phyloP scores from a whole-genome alignment of 2,888 invertebrate genomes.

The Flexamia atlantica region DNA sequence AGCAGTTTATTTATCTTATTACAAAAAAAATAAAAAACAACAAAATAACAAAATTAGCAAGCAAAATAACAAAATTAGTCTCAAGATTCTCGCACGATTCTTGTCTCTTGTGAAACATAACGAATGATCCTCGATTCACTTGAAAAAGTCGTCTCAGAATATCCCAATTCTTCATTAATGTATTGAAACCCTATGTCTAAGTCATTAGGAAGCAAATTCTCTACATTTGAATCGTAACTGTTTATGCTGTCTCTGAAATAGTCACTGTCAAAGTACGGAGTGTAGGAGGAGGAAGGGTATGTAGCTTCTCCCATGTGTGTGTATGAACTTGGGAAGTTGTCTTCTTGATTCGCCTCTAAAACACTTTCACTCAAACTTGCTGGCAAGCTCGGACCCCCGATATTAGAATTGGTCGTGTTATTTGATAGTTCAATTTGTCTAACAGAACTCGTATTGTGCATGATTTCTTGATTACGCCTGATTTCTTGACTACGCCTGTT shows the following conservation, averaged over 20 bases:
- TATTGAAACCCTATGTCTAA: slow-evolving; percentile 40
- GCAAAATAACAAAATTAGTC: no score
- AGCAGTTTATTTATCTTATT: no score
- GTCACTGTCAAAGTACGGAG: slow-evolving; percentile 29
- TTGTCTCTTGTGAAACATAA: slow-evolving; percentile 19
- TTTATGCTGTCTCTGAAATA: slow-evolving; percentile 31
- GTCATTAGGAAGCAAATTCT: slow-evolving; percentile 21
- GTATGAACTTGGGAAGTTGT: slow-evolving; percentile 10
- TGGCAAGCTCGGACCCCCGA: slow-evolving; percentile 9
- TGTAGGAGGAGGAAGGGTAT: neutral
- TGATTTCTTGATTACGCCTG: slow-evolving; percentile 1
- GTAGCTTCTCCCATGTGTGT: neutral
- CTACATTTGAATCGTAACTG: neutral
- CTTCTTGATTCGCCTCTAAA: slow-evolving; percentile 23
- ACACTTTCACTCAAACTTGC: neutral
- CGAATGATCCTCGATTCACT: slow-evolving; percentile 23
- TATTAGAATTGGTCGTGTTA: neutral
- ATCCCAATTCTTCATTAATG: slow-evolving; percentile 19
- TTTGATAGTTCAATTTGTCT: neutral
- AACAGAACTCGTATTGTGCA: neutral
- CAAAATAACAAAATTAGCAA: no score
- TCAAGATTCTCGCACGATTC: slow-evolving; percentile 11
- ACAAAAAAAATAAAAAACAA: no score
- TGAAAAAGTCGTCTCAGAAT: neutral
- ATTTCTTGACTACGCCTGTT: neutral